Conservation (phyloP, 2,113 vertebrate genomes). For the Sapajus apella region DNA sequence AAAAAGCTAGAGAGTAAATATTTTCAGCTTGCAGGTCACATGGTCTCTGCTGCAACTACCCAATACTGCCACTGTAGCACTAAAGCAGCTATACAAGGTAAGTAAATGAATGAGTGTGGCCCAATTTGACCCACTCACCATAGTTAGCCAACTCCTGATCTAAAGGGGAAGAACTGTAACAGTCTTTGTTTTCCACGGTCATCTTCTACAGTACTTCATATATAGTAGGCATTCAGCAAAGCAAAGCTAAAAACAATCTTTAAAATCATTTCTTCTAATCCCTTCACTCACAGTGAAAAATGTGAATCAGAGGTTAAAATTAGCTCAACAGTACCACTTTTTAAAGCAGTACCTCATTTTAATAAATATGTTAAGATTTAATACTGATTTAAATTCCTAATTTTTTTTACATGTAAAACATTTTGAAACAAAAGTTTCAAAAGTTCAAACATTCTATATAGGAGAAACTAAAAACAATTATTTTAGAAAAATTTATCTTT, state of each 20-base stretch:
- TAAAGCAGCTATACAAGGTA: not conserved
- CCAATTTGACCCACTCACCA: not conserved
- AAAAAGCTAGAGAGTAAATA: not conserved
- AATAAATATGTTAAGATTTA: conserved; percentile 5
- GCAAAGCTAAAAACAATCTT: not conserved
- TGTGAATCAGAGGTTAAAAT: not conserved
- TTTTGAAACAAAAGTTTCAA: not conserved
- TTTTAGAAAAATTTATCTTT: conserved; percentile 50
- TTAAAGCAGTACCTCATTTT: not conserved
- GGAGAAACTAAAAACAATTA: conserved; percentile 24
- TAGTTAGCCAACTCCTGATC: not conserved
- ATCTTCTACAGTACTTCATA: not conserved
- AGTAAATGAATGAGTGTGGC: not conserved
- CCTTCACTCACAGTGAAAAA: conserved; percentile 24
- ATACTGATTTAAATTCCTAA: conserved; percentile 6
- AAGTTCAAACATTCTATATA: not conserved
- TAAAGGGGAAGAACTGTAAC: not conserved
- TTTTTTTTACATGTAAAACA: not conserved
- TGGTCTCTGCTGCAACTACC: not conserved
- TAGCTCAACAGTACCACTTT: not conserved
- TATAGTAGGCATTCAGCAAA: not conserved
- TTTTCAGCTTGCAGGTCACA: not conserved
- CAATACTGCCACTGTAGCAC: not conserved
- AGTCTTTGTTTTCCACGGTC: conserved; percentile 1
- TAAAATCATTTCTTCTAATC: conserved; percentile 1